Percentiles rank a stretch among this genome's conserved stretches.
Evolutionary conservation across 2,888 invertebrate species (phyloP).

Genomic region (Aphidoletes aphidimyza): DNA sequence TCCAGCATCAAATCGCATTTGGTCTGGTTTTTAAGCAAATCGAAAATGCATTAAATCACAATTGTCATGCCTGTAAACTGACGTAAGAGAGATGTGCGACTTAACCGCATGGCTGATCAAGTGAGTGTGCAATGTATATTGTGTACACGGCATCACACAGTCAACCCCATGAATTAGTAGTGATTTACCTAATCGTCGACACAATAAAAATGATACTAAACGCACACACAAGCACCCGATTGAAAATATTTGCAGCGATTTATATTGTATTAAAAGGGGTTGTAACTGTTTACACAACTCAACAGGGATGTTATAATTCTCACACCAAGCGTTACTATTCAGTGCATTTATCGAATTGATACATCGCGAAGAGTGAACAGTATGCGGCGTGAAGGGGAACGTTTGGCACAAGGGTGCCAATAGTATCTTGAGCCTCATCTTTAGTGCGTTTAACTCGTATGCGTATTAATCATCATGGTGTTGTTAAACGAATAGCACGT

Average conservation of each 20-base stretch:
- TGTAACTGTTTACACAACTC: too few relatives aligned
- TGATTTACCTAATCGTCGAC: constrained; percentile 47
- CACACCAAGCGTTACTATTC: background rate
- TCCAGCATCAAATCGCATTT: constrained; percentile 26
- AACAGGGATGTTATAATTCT: too few relatives aligned
- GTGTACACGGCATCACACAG: too few relatives aligned
- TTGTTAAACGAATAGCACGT: background rate
- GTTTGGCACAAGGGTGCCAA: background rate
- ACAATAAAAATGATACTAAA: constrained; percentile 49
- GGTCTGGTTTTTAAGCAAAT: background rate
- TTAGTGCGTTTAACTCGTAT: background rate
- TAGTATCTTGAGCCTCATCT: background rate
- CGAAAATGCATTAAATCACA: background rate
- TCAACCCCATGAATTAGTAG: constrained; percentile 50
- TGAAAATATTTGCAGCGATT: constrained; percentile 11
- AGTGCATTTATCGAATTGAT: too few relatives aligned
- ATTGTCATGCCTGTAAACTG: background rate
- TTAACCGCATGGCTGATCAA: constrained; percentile 14
- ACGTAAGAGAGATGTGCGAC: background rate
- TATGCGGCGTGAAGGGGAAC: too few relatives aligned
- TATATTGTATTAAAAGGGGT: constrained; percentile 2
- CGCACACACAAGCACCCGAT: background rate
- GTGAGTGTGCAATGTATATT: background rate
- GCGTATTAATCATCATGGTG: background rate
- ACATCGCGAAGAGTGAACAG: background rate